Evolutionary conservation across 2,888 invertebrate species (phyloP), one percentile per base, ranked within the genome.

Genomic region (Taphrorychus bicolor): DNA sequence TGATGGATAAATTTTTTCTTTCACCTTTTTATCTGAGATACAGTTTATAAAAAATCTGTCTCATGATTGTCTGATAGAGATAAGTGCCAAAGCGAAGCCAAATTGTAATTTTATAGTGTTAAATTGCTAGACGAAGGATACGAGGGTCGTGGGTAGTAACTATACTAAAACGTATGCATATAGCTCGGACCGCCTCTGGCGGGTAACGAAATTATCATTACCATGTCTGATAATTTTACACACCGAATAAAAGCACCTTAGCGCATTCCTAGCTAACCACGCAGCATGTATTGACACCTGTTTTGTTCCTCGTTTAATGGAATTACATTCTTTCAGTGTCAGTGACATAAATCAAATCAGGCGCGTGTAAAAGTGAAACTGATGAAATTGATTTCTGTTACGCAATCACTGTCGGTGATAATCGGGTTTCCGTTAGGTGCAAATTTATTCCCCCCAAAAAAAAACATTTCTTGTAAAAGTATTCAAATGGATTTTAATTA

Each of bases 201-300:
- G 41, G 32, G 32, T 41, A 56, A 59, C 32, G 32, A 59, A 62
- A 68, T 59, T 63, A 59, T 63, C 63, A 63, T 63, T 54, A 63
- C 40, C 68, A 68, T 58, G 59, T 63, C 32, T 11, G 23, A 68
- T 54, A 63, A 66, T 58, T 66, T 66, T 66, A 66, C 66, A 66
- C 66, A 60, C 49, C 49, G 66, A 66, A 66, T 60, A 49, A 59
- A 66, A 66, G 56, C 60, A 49, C 59, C 60, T 65, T 59, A 45
- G 51, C 41, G 66, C 66, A 66, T 66, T 60, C 66, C 52, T 61
- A 61, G 53, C 66, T 23, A 61, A 66, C 66, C 66, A 61, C 66
- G 58, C 66, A 66, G 59, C 49, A 56, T 58, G 14, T 56, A 60
- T 66, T 66, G 66, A 60, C 66, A 66, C 60, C 48, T 60, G 66